Evolutionary conservation across 2,888 invertebrate genomes (phyloP).

Genomic region (Hydroisotoma schaefferi): DNA sequence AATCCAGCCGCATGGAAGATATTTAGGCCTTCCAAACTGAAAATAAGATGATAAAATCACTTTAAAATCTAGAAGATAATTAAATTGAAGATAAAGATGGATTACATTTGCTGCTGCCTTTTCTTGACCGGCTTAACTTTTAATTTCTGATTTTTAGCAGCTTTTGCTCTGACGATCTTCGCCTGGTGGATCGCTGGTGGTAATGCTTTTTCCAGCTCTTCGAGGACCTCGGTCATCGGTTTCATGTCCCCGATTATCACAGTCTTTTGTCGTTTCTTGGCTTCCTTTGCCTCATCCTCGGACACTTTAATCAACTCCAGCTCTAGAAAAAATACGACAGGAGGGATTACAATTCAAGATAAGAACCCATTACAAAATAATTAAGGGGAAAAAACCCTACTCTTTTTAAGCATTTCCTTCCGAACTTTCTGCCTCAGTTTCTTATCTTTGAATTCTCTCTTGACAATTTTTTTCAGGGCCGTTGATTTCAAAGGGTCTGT

Average conservation of each 20-base stretch:
- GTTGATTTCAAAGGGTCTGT: too few relatives aligned
- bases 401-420: too few relatives aligned
- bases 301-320: constrained; percentile 25
- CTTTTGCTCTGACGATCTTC: too few relatives aligned
- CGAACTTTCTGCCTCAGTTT: too few relatives aligned
- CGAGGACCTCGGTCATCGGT: constrained; percentile 21
- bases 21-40: constrained; percentile 1
- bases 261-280: constrained; percentile 28
- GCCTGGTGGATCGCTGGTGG: not conserved
- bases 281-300: constrained; percentile 16
- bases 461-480: too few relatives aligned
- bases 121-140: constrained; percentile 28
- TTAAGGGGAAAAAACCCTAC: not conserved
- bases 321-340: constrained; percentile 18
- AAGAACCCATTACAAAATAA: not conserved
- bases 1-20: too few relatives aligned
- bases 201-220: constrained; percentile 7
- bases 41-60: not conserved
- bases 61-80: not conserved
- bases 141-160: constrained; percentile 21
- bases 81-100: not conserved
- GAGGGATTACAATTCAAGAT: not conserved
- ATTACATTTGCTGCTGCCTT: constrained; percentile 28
- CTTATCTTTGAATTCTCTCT: too few relatives aligned
- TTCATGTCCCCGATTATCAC: constrained; percentile 38